Percentiles rank a stretch among this genome's conserved stretches.
phyloP scores from a whole-genome alignment of 1,140 invertebrate species.

The Danaus plexippus region DNA sequence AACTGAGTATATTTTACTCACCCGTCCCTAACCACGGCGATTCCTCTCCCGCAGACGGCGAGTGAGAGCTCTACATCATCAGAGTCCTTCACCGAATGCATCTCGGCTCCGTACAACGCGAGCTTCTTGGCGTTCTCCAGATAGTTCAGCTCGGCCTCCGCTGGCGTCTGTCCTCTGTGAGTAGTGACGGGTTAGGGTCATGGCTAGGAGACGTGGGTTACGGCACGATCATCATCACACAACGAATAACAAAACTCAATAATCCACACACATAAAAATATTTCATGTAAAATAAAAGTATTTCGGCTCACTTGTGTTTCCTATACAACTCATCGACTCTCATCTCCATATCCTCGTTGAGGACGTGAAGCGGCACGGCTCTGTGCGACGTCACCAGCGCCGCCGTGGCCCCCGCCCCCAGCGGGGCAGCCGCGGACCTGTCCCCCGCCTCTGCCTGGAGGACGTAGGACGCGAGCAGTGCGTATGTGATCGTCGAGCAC shows the following conservation, averaged over 20 bases:
- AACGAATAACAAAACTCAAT: too few relatives aligned
- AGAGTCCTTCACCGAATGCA: constrained; percentile 94
- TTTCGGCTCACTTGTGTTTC: constrained; percentile 84
- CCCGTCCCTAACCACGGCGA: constrained; percentile 94
- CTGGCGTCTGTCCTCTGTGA: constrained; percentile 91
- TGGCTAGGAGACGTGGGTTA: too few relatives aligned
- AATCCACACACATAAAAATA: too few relatives aligned
- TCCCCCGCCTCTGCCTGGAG: constrained; percentile 95
- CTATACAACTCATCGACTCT: constrained; percentile 96
- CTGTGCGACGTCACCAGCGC: constrained; percentile 20
- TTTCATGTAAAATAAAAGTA: background rate
- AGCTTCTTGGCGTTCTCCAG: constrained; percentile 97
- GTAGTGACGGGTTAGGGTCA: background rate
- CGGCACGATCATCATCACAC: too few relatives aligned
- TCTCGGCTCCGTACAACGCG: constrained; percentile 96
- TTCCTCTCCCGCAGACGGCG: constrained; percentile 93
- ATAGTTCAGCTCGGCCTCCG: constrained; percentile 97
- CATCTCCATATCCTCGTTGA: constrained; percentile 81
- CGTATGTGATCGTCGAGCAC: constrained; percentile 96
- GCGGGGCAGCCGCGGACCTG: constrained; percentile 76
- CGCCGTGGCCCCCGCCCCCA: constrained; percentile 69
- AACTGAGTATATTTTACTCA: constrained; percentile 31
- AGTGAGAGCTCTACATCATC: constrained; percentile 94
- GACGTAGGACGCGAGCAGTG: constrained; percentile 94
- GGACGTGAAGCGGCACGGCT: constrained; percentile 40